Base-by-base conservation (phyloP, 2,113 vertebrate genomes). In the Copsychus sechellarum region DNA sequence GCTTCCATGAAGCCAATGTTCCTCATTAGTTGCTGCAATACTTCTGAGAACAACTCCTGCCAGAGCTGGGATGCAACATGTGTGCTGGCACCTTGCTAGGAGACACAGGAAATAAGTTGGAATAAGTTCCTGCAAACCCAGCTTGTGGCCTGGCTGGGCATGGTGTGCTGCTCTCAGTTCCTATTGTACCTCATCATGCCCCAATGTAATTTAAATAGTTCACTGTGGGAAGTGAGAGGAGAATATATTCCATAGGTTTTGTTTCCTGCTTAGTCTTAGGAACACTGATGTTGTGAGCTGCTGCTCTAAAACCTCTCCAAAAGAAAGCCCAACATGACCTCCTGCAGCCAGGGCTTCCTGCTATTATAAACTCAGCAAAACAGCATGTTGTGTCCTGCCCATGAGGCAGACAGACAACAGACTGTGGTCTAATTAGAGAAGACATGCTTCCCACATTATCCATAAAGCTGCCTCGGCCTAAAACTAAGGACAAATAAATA, bases 341-440 rank as follows among this genome's bases (percentile, higher is more conserved):
- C 86, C 86, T 86, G 76, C 60, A 86, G 36, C 72, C 88, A 95
- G 51, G 64, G 79, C 86, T 81, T 81, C 72, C 85, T 93, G 79
- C 82, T 96, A 50, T 57, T 64, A 71, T 50, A 51, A 90, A 95
- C 60, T 50, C 57, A 42, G 87, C 71, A 78, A 54, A 95, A 51
- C 54, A 95, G 92, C 86, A 45, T 29, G 90, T 76, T 71, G 88
- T 57, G 90, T 94, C 88, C 94, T 96, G 92, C 93, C 94, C 96
- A 94, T 90, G 74, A 96, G 96, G 95, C 95, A 97, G 94, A 92
- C 91, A 95, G 85, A 97, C 91, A 92, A 95, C 95, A 95, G 93
- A 83, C 89, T 95, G 91, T 60, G 85, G 89, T 78, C 85, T 96
- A 93, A 96, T 96, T 96, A 97, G 93, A 86, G 81, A 94, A 92